Evolutionary conservation across 2,888 invertebrate genomes (phyloP).

Genomic region (Parnassius smintheus): DNA sequence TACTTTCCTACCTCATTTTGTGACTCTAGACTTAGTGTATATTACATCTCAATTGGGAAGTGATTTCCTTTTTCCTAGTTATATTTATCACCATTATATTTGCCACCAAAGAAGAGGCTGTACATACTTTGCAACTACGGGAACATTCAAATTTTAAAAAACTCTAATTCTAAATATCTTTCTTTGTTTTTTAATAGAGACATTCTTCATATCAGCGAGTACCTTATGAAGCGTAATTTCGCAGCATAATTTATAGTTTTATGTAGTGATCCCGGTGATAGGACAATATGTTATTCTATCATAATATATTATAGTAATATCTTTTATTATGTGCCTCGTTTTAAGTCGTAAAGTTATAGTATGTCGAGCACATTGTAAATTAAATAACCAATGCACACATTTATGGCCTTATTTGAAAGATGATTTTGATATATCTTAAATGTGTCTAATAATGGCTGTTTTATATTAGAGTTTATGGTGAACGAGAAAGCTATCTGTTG

Average conservation of each 20-base stretch:
- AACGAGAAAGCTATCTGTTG: slow-evolving; percentile 65
- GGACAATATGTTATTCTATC: slow-evolving; percentile 61
- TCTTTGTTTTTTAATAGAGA: slow-evolving; percentile 26
- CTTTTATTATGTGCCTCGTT: slow-evolving; percentile 58
- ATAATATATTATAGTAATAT: slow-evolving; percentile 30
- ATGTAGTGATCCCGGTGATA: slow-evolving; percentile 51
- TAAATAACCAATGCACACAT: slow-evolving; percentile 49
- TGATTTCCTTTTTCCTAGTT: slow-evolving; percentile 41
- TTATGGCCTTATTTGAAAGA: slow-evolving; percentile 71
- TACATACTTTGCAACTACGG: slow-evolving; percentile 47
- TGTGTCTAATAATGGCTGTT: slow-evolving; percentile 67
- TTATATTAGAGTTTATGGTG: slow-evolving; percentile 65
- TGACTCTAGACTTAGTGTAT: slow-evolving; percentile 60
- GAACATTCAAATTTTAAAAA: slow-evolving; percentile 36
- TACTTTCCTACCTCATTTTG: slow-evolving; percentile 76
- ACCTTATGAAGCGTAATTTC: slow-evolving; percentile 47
- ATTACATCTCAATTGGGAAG: slow-evolving; percentile 47
- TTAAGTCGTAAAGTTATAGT: slow-evolving; percentile 37
- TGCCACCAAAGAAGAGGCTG: slow-evolving; percentile 76
- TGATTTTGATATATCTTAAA: slow-evolving; percentile 40
- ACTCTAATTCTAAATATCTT: slow-evolving; percentile 30
- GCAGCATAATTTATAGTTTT: slow-evolving; percentile 23
- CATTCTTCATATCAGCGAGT: slow-evolving; percentile 61
- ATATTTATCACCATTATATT: slow-evolving; percentile 51
- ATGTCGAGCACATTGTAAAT: slow-evolving; percentile 47